phyloP scores from a whole-genome alignment of 2,797 vertebrate genomes.

The Alca torda region DNA sequence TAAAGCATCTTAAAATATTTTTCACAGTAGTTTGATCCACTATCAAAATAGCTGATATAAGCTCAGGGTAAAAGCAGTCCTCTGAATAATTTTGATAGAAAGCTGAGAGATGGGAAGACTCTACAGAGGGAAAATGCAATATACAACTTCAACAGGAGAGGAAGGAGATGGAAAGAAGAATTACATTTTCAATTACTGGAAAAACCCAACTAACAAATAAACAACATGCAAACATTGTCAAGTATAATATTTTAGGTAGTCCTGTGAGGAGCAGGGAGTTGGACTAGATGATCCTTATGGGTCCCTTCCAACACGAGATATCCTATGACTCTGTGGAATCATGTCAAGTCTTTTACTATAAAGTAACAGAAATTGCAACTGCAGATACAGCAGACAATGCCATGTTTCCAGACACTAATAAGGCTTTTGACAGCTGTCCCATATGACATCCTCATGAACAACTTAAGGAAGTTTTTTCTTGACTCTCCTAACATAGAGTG shows the following conservation, averaged over 20 bases:
- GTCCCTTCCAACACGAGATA: not conserved
- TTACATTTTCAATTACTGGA: not conserved
- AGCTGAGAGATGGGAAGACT: not conserved
- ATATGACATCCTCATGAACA: not conserved
- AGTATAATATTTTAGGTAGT: not conserved
- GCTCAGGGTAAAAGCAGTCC: not conserved
- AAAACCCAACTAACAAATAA: not conserved
- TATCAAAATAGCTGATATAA: not conserved
- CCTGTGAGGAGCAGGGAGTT: not conserved
- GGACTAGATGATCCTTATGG: rapidly evolving
- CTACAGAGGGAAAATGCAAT: not conserved
- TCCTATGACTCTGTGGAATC: not conserved
- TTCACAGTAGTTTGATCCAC: not conserved
- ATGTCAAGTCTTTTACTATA: not conserved
- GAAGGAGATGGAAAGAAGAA: not conserved
- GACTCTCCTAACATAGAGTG: not conserved
- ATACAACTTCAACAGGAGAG: not conserved
- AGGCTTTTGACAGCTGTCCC: not conserved
- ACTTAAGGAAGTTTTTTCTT: not conserved
- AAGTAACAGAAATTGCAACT: not conserved
- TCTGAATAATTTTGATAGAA: not conserved
- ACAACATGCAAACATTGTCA: not conserved
- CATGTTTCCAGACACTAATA: not conserved
- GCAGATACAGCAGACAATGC: not conserved
- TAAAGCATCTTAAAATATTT: not conserved